These are phyloP conservation scores for Toxostoma redivivum DNA, from an alignment of 2,113 vertebrate species.

Conservation along the genomic window DNA sequence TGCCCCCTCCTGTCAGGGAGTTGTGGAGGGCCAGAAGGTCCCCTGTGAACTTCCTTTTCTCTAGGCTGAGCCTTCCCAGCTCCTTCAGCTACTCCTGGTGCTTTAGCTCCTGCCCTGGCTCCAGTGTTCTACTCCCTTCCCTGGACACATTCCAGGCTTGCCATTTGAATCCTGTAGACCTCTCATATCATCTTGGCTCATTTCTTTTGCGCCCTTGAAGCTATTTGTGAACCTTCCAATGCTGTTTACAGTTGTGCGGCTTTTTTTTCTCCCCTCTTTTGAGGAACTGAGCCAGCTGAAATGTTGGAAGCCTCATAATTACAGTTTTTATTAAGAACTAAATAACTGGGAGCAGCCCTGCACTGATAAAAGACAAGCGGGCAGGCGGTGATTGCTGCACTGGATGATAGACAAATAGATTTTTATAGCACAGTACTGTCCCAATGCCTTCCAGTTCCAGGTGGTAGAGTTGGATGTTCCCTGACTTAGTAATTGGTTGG, in stretches of 20 bases:
- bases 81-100: not conserved
- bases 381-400: not conserved
- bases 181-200: not conserved
- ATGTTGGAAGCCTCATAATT: not conserved
- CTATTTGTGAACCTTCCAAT: not conserved
- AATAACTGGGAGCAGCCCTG: not conserved
- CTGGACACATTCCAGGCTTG: not conserved
- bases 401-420: not conserved
- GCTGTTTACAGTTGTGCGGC: not conserved
- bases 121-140: not conserved
- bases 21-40: not conserved
- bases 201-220: accelerated
- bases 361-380: not conserved
- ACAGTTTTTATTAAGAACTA: not conserved
- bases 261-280: not conserved
- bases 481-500: not conserved
- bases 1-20: not conserved
- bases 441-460: not conserved
- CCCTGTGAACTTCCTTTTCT: not conserved
- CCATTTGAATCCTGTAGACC: not conserved
- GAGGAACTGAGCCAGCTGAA: not conserved
- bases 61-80: not conserved
- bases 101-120: not conserved
- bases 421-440: not conserved
- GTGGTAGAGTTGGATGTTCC: not conserved